These are phyloP conservation scores for Muschampia plurimacula DNA, from an alignment of 2,888 invertebrate genomes.

Conservation along the genomic window DNA sequence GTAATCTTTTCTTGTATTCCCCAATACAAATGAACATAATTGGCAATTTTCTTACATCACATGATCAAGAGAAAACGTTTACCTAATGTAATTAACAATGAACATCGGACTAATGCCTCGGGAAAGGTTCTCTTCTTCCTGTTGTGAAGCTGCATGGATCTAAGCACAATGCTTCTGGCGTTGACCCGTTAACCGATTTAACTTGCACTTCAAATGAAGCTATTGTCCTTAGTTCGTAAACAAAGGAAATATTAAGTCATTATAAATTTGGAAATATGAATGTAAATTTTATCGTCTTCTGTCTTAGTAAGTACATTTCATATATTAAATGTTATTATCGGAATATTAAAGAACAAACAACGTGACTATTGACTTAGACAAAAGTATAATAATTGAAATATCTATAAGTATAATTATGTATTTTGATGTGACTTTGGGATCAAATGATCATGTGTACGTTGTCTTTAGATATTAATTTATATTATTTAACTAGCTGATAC, in stretches of 20 bases:
- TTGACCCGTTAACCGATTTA: conserved; percentile 6
- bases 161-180: conserved; percentile 8
- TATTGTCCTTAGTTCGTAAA: not conserved
- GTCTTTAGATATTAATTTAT: no score
- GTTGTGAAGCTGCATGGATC: not conserved
- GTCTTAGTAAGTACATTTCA: no score
- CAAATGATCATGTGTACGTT: no score
- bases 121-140: conserved; percentile 13
- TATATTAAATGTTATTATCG: no score
- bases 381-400: no score
- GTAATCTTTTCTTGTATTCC: not conserved
- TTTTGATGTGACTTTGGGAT: no score
- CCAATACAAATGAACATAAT: not conserved
- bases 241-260: not conserved
- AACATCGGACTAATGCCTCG: conserved; percentile 18
- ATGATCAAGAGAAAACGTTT: conserved; percentile 9
- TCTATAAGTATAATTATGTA: no score
- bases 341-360: no score
- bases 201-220: not conserved
- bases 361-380: no score
- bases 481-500: no score
- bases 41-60: not conserved
- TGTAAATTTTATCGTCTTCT: not conserved
- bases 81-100: conserved; percentile 20
- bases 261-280: not conserved